A percentile compares a stretch with the other conserved stretches of the same genome.
Conservation (phyloP, 2,888 invertebrate species). For the Emesis castigata region DNA sequence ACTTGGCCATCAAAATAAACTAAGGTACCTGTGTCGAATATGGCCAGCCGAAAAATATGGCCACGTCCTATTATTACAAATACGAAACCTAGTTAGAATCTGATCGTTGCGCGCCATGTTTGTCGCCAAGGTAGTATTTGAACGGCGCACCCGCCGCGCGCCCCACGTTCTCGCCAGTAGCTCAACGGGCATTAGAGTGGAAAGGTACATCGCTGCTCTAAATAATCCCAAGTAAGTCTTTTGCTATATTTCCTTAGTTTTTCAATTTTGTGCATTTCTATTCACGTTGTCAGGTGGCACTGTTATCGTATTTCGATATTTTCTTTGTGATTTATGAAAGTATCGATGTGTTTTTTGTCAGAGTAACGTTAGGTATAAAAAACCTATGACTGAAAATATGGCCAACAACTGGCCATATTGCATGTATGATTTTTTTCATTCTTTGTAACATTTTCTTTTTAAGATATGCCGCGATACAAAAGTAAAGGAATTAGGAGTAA, state of each 20-base stretch:
- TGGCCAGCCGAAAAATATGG: neutral
- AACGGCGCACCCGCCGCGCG: too few species aligned
- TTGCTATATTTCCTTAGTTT: neutral
- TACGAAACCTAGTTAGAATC: too few species aligned
- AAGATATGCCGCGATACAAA: neutral
- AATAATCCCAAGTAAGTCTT: neutral
- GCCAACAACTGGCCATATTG: constrained; percentile 6
- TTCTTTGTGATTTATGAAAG: neutral
- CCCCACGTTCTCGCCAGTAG: neutral
- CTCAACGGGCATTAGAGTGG: neutral
- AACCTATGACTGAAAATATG: constrained; percentile 6
- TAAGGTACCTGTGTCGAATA: neutral
- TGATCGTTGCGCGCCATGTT: neutral
- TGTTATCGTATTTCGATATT: neutral
- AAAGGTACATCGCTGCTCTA: too few species aligned
- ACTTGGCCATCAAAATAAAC: too few species aligned
- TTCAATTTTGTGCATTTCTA: neutral
- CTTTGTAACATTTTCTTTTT: neutral
- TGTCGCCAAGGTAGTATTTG: neutral
- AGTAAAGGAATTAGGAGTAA: constrained; percentile 5
- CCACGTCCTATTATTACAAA: neutral
- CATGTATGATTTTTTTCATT: constrained; percentile 1
- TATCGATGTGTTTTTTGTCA: neutral
- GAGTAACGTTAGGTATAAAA: neutral
- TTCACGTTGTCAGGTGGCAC: neutral